phyloP scores from a whole-genome alignment of 2,797 vertebrate species.

The Labeo calbasu region DNA sequence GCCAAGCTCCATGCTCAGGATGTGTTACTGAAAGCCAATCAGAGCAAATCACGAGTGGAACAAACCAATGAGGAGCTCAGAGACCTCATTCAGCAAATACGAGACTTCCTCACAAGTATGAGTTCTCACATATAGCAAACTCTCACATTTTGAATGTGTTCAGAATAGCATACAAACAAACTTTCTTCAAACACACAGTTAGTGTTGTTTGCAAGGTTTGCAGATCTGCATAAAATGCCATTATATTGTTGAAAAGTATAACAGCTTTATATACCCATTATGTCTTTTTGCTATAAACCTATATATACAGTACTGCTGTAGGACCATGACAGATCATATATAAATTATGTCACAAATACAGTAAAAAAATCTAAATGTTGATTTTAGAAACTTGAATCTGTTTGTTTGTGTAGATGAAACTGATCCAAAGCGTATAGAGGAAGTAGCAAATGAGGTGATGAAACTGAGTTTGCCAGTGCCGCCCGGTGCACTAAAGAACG shows the following conservation, averaged over 20 bases:
- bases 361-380: background rate
- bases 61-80: constrained; percentile 92
- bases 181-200: background rate
- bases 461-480: constrained; percentile 92
- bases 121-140: background rate
- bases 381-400: background rate
- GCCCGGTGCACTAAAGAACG: constrained; percentile 82
- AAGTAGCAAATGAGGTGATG: constrained; percentile 90
- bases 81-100: constrained; percentile 91
- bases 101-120: constrained; percentile 92
- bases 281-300: background rate
- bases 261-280: background rate
- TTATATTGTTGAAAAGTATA: background rate
- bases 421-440: constrained; percentile 88
- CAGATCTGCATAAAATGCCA: background rate
- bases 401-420: constrained; percentile 72
- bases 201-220: background rate
- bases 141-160: background rate
- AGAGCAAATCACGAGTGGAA: constrained; percentile 88
- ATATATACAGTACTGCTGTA: background rate
- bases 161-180: background rate
- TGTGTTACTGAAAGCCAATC: constrained; percentile 88
- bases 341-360: background rate
- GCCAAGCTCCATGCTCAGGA: constrained; percentile 87
- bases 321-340: background rate